A percentile compares a stretch with the other conserved stretches of the same genome.
phyloP scores from a whole-genome alignment of 2,113 vertebrate species.

The Gopherus flavomarginatus region DNA sequence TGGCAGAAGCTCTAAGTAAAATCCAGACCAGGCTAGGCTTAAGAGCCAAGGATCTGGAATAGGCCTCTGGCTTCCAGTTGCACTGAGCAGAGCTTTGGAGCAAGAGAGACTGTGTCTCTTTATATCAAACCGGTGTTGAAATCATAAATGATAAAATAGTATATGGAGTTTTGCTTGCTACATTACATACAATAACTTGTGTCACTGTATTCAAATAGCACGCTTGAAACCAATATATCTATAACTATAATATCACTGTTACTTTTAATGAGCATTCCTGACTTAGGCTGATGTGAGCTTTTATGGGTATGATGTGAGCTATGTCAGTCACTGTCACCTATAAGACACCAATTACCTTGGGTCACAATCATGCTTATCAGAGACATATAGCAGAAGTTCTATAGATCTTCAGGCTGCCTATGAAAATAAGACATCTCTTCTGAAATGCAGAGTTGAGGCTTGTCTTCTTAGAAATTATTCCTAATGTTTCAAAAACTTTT shows the following conservation, averaged over 20 bases:
- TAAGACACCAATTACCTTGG: background rate
- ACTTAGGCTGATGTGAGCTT: conserved; percentile 9
- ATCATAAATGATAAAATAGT: background rate
- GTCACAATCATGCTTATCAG: background rate
- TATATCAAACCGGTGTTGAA: background rate
- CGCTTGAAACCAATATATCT: background rate
- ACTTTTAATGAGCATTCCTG: background rate
- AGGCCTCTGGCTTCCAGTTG: background rate
- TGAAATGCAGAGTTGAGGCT: background rate
- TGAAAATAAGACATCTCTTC: conserved; percentile 9
- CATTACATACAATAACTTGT: background rate
- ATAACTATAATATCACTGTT: background rate
- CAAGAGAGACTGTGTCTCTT: background rate
- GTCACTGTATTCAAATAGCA: background rate
- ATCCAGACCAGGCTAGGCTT: background rate
- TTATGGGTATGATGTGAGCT: background rate
- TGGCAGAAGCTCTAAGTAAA: background rate
- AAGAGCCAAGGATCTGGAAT: background rate
- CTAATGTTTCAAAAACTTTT: background rate
- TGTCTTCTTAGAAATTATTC: background rate
- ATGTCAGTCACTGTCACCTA: background rate
- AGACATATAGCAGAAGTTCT: background rate
- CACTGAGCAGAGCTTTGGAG: accelerated
- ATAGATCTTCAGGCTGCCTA: background rate
- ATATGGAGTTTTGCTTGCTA: background rate